A percentile compares a stretch with the other conserved stretches of the same genome.
Evolutionary conservation across 2,888 invertebrate genomes (phyloP).

Genomic region (Tipula vernalis): DNA sequence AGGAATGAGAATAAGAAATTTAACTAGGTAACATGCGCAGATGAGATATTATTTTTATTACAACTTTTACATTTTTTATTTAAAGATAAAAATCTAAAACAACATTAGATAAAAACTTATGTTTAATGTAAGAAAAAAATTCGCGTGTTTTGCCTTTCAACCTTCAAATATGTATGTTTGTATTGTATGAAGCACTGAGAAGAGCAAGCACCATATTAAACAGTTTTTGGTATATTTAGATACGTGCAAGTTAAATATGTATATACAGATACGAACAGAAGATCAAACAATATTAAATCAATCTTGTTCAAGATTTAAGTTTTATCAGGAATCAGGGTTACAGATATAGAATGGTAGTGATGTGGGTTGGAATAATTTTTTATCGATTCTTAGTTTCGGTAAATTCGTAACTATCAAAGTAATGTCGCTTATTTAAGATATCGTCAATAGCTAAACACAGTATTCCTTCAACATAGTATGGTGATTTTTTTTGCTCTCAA

Average conservation of each 20-base stretch:
- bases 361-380: background rate
- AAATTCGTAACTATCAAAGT: too few species aligned
- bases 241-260: background rate
- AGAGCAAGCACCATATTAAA: background rate
- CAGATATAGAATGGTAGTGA: background rate
- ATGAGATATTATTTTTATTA: constrained; percentile 10
- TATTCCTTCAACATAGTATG: background rate
- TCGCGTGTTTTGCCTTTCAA: background rate
- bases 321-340: background rate
- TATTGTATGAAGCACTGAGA: background rate
- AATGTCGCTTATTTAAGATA: too few species aligned
- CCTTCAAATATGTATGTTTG: background rate
- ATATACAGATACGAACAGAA: background rate
- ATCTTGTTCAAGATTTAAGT: too few species aligned
- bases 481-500: background rate
- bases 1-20: constrained; percentile 8
- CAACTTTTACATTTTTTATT: constrained; percentile 7
- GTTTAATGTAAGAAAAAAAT: background rate
- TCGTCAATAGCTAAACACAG: too few species aligned
- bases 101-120: constrained; percentile 4
- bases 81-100: constrained; percentile 1
- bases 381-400: background rate
- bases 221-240: background rate
- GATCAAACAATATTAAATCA: background rate
- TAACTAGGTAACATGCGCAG: constrained; percentile 12